Evolutionary conservation across 2,888 invertebrate genomes (phyloP), one percentile per base, ranked within the genome.

Genomic region (Aphidius colemani): DNA sequence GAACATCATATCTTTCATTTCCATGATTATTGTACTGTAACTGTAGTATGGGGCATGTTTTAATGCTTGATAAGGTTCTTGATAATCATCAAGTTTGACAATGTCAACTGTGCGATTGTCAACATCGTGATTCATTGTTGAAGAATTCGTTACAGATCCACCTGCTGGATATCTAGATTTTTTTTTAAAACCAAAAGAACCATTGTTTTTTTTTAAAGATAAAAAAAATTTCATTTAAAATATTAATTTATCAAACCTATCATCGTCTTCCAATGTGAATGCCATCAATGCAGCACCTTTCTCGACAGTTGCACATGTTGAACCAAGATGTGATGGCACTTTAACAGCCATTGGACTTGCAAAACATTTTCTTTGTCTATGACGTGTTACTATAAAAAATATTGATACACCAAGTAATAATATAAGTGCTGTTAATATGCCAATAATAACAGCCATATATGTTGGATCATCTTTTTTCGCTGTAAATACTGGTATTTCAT

Each of bases 51-150:
- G 91, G 10, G 90, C 89, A 77, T 89, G 90, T 79, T 89, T 89
- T 71, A 90, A 83, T 18, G 90, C 90, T 82, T 91, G 91, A 81
- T 91, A 91, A 49, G 92, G 92, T 83, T 92, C 92, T 77, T 91
- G 91, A 82, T 92, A 92, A 78, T 90, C 90, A 75, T 90, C 90
- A 53, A 89, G 86, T 78, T 88, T 87, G 71, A 88, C 85, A 74
- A 88, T 88, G 74, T 86, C 83, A 59, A 85, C 84, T 73, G 86
- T 86, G 66, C 85, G 84, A 78, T 87, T 84, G 50, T 84, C 85
- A 77, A 85, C 83, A 69, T 86, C 86, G 56, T 79, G 78, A 3
- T 81, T 81, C 53, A 81, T 66, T 13, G 81, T 81, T 57, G 81
- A 80, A 61, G 80, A 2, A 30, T 30, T 30, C 5, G 5, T 30